These are phyloP conservation scores for Dynastes maya DNA, from an alignment of 2,888 invertebrate genomes.

Conservation along the genomic window DNA sequence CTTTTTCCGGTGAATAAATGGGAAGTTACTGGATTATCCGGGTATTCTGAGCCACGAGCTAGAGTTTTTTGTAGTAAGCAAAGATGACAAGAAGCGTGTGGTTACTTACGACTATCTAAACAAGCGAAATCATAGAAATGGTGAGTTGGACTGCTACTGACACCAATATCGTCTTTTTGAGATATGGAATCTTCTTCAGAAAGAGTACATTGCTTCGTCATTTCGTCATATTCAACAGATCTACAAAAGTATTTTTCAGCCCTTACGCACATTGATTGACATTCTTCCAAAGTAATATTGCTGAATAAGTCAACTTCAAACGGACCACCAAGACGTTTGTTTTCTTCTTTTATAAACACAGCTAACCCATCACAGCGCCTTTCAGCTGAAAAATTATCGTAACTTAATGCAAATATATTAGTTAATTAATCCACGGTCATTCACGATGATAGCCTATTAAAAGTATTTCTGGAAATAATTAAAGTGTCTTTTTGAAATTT, in stretches of 20 bases:
- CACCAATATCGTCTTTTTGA: slow-evolving; percentile 89
- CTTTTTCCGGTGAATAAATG: slow-evolving; percentile 86
- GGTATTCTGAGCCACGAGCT: slow-evolving; percentile 90
- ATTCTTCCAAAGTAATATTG: slow-evolving; percentile 89
- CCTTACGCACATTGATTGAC: slow-evolving; percentile 88
- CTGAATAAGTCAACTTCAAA: slow-evolving; percentile 91
- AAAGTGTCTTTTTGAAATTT: too few relatives aligned
- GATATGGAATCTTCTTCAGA: slow-evolving; percentile 94
- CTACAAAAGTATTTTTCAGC: slow-evolving; percentile 93
- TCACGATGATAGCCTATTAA: too few relatives aligned
- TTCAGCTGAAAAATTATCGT: slow-evolving; percentile 76
- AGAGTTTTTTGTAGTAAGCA: not conserved
- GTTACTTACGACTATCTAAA: slow-evolving; percentile 89
- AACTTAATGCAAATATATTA: not conserved
- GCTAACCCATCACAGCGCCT: slow-evolving; percentile 89
- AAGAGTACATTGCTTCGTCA: slow-evolving; percentile 89
- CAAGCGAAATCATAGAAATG: slow-evolving; percentile 93
- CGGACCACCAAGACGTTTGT: slow-evolving; percentile 88
- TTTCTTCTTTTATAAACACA: slow-evolving; percentile 92
- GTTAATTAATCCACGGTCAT: not conserved
- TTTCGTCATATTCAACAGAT: slow-evolving; percentile 91
- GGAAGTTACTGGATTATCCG: slow-evolving; percentile 89
- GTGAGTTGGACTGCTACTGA: slow-evolving; percentile 88
- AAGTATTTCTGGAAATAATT: too few relatives aligned
- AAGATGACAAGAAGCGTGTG: not conserved